A percentile compares a stretch with the other conserved stretches of the same genome.
Conservation (phyloP, 2,888 invertebrate species). For the Apoda limacodes region DNA sequence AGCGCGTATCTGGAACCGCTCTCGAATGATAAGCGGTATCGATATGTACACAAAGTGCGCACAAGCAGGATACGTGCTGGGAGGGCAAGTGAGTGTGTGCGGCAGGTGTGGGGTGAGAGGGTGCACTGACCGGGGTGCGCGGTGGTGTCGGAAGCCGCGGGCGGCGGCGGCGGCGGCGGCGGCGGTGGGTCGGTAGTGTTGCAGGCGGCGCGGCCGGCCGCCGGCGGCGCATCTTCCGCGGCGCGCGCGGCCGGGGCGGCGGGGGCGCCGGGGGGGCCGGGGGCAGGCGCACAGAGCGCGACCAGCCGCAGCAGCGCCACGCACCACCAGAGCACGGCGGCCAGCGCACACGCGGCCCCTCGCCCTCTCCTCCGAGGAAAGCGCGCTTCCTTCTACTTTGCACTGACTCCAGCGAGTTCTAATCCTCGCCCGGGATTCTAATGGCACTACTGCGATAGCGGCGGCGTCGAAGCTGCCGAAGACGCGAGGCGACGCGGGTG, state of each 20-base stretch:
- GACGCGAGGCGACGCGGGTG: constrained; percentile 61
- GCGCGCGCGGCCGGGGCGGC: constrained; percentile 52
- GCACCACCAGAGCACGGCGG: constrained; percentile 68
- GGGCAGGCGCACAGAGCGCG: constrained; percentile 62
- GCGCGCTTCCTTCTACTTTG: too few relatives aligned
- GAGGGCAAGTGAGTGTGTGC: constrained; percentile 11
- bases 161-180: constrained; percentile 27
- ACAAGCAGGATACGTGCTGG: background rate
- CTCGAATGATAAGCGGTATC: too few relatives aligned
- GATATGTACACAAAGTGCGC: too few relatives aligned
- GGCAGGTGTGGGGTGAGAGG: constrained; percentile 19
- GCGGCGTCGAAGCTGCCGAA: constrained; percentile 45
- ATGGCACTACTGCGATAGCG: constrained; percentile 41
- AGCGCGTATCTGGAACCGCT: too few relatives aligned
- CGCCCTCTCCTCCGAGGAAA: constrained; percentile 56
- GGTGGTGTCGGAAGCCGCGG: constrained; percentile 38
- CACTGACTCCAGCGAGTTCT: constrained; percentile 36
- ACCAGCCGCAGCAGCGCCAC: constrained; percentile 68
- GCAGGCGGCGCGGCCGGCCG: constrained; percentile 57
- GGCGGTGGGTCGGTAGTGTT: constrained; percentile 48
- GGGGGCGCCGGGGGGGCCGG: constrained; percentile 47
- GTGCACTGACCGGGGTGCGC: constrained; percentile 50
- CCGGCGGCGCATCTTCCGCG: constrained; percentile 56
- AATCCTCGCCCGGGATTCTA: constrained; percentile 40
- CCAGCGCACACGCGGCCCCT: constrained; percentile 67